phyloP scores from a whole-genome alignment of 2,113 vertebrate genomes.

The Stegastes partitus region DNA sequence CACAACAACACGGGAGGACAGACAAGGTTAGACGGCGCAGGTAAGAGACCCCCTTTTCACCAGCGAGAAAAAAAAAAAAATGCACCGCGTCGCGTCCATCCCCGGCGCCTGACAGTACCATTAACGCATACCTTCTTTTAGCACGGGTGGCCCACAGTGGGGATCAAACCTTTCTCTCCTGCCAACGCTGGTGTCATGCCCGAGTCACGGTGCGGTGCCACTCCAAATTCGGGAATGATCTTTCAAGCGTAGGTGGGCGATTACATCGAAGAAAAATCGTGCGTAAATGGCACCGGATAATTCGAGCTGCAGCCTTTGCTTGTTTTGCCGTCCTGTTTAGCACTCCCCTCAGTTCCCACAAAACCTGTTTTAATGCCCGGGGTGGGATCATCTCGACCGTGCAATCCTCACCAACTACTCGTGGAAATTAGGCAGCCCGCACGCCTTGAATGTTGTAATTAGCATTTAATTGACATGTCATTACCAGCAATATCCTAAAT shows the following conservation, averaged over 20 bases:
- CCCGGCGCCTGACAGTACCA: constrained; percentile 14
- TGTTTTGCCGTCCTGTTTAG: constrained; percentile 39
- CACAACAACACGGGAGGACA: constrained; percentile 94
- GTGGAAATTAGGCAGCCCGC: constrained; percentile 79
- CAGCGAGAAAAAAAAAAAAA: constrained; percentile 23
- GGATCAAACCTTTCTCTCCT: constrained; percentile 40
- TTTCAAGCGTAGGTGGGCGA: constrained; percentile 30
- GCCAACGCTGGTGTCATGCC: constrained; percentile 40
- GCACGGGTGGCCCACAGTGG: constrained; percentile 23
- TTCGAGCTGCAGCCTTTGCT: constrained; percentile 40
- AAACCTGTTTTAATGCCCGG: constrained; percentile 69
- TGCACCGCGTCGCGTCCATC: constrained; percentile 31
- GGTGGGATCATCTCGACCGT: constrained; percentile 75
- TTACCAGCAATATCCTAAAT: constrained; percentile 83
- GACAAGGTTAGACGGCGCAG: constrained; percentile 96
- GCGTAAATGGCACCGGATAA: constrained; percentile 66
- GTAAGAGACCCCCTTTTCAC: constrained; percentile 87
- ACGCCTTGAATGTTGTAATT: constrained; percentile 84
- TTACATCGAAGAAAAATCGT: constrained; percentile 35
- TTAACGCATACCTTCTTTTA: constrained; percentile 18
- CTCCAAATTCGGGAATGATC: constrained; percentile 47
- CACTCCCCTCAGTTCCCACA: constrained; percentile 50
- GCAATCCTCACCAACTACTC: constrained; percentile 77
- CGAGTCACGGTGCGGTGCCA: constrained; percentile 24
- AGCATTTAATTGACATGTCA: constrained; percentile 87